Percentiles rank a stretch among this genome's conserved stretches.
Evolutionary conservation across 2,113 vertebrate genomes (phyloP).

Genomic region (Xerus inauris): DNA sequence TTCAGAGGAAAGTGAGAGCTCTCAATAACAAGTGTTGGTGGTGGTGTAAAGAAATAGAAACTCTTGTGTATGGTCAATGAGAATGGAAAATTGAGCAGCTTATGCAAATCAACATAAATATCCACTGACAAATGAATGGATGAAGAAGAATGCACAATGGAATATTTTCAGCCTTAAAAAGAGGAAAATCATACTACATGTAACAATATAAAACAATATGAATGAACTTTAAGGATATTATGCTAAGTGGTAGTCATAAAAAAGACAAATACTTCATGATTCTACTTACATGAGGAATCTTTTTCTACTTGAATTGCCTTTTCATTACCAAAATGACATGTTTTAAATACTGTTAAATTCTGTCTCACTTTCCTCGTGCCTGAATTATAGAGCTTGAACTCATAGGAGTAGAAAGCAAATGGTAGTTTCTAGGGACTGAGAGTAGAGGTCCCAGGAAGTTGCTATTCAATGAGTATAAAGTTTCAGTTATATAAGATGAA

Average conservation of each 20-base stretch:
- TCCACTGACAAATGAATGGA: too few relatives aligned
- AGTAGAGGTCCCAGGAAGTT: neutral
- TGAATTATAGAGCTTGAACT: neutral
- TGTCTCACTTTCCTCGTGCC: neutral
- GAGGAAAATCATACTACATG: neutral
- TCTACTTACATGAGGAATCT: too few relatives aligned
- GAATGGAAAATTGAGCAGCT: neutral
- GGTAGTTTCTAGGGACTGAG: neutral
- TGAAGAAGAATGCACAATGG: neutral
- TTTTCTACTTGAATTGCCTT: neutral
- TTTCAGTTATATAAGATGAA: neutral
- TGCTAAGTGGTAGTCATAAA: too few relatives aligned
- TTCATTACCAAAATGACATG: neutral
- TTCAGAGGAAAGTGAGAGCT: neutral
- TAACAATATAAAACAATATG: neutral
- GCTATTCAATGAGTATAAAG: neutral
- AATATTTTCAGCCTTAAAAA: neutral
- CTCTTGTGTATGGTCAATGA: neutral
- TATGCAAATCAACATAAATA: neutral
- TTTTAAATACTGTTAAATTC: neutral
- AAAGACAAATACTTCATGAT: too few relatives aligned
- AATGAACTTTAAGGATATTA: too few relatives aligned
- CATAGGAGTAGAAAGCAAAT: neutral
- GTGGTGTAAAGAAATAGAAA: neutral
- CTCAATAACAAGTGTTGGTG: neutral